Base-by-base conservation (phyloP, 1,140 invertebrate species). In the Arion vulgaris region DNA sequence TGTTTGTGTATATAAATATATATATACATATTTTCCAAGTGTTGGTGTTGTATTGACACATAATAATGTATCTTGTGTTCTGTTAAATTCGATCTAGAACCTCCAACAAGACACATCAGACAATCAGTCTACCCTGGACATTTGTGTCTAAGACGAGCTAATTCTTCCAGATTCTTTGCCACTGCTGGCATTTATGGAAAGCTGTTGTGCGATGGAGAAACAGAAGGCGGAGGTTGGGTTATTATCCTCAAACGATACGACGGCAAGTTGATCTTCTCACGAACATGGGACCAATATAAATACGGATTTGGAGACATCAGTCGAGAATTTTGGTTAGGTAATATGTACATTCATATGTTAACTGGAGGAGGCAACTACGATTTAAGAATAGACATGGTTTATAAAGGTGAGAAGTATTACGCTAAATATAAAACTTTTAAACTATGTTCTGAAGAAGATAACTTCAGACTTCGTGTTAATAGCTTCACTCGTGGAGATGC, bases 231-330 rank as follows among this genome's bases (percentile, higher is more conserved):
- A 17, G 75, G 51, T 13, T 77, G 75, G 75, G 32, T 62, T 15
- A 39, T 76, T 0, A 93, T 98, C 19, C 96, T 97, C 86, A 94
- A 95, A 23, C 94, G 97, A 15, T 94, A 93, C 84, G 95, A 97
- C 87, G 96, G 96, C 13, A 94, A 85, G 0, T 87, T 90, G 17
- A 97, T 96, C 90, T 98, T 98, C 93, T 97, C 97, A 90, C 93
- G 96, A 11, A 96, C 97, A 89, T 98, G 97, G 97, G 94, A 95
- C 23, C 96, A 97, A 88, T 98, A 98, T 90, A 97, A 97, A 91
- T 96, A 97, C 86, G 97, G 97, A 13, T 98, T 98, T 90, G 97
- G 97, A 1, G 96, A 97, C 91, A 95, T 96, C 84, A 94, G 93
- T 7, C 93, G 93, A 0, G 91, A 93, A 71, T 92, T 89, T 83